Base-by-base conservation (phyloP, 2,113 vertebrate genomes). In the Tenebrosternarchus preto region DNA sequence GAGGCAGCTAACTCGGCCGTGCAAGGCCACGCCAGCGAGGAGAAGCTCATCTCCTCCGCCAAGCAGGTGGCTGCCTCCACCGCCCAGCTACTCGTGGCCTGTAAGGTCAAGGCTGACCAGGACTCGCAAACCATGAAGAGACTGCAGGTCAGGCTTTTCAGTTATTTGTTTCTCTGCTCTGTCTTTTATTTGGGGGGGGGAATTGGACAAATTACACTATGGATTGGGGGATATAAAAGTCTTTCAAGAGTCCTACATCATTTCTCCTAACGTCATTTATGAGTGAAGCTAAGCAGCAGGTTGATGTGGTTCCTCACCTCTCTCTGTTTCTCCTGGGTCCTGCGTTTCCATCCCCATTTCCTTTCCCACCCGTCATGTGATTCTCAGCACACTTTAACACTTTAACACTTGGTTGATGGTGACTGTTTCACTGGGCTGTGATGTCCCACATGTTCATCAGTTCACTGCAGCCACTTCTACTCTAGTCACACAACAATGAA, bases 121-220 rank as follows among this genome's bases (percentile, higher is more conserved):
- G 97, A 99, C 87, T 99, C 97, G 0, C 97, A 99, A 89, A 97
- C 97, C 85, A 99, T 99, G 98, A 98, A 96, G 89, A 92, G 97
- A 68, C 95, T 99, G 36, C 98, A 99, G 96, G 98, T 99, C 77
- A 88, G 91, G n/a, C n/a, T n/a, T n/a, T n/a, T n/a, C n/a, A n/a
- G n/a, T n/a, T 36, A 6, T 36, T 36, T 2, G 33, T 36, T 36
- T 36, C n/a, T 36, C 3, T 36, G 33, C 33, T 36, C 43, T 16
- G 12, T n/a, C n/a, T n/a, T n/a, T n/a, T n/a, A 22, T 20, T 24
- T 36, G 33, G 22, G 33, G 20, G 19, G 56, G 50, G 57, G 46
- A 43, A 56, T 25, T 55, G 56, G 16, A 31, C 19, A 39, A 9
- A 66, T 50, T 43, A 22, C 3, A 22, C 27, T 43, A 33, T 5